These are phyloP conservation scores for Conus ventricosus DNA, from an alignment of 1,140 invertebrate species.

Conservation along the genomic window DNA sequence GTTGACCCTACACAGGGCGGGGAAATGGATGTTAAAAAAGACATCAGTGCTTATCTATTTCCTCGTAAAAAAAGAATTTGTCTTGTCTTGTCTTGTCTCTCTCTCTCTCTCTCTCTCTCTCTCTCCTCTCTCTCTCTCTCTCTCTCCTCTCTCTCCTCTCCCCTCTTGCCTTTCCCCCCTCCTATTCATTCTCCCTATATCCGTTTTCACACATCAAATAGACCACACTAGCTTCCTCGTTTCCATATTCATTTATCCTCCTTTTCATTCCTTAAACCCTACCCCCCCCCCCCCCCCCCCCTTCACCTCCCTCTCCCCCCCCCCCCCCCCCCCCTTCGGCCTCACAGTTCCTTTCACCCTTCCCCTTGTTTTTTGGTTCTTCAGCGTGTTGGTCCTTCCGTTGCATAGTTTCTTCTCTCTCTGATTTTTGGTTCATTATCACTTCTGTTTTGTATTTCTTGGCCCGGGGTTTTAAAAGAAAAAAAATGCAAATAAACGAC, in stretches of 20 bases:
- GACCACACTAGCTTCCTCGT: not conserved
- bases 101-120: conserved; percentile 20
- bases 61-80: too few relatives aligned
- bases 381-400: not conserved
- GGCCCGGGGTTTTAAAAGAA: too few relatives aligned
- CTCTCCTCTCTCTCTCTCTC: conserved; percentile 14
- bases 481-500: too few relatives aligned
- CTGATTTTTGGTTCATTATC: not conserved
- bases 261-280: too few relatives aligned
- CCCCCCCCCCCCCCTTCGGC: not conserved
- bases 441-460: too few relatives aligned
- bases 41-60: too few relatives aligned
- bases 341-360: too few relatives aligned
- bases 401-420: not conserved
- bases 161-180: not conserved
- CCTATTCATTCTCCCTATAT: not conserved
- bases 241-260: not conserved
- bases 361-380: not conserved
- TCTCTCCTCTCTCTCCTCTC: conserved; percentile 15
- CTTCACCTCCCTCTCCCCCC: not conserved
- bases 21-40: too few relatives aligned
- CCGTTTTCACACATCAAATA: not conserved
- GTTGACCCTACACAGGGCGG: too few relatives aligned
- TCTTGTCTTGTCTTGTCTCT: not conserved
- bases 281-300: too few relatives aligned